Conservation (phyloP, 2,797 vertebrate genomes). For the Ficedula albicollis region DNA sequence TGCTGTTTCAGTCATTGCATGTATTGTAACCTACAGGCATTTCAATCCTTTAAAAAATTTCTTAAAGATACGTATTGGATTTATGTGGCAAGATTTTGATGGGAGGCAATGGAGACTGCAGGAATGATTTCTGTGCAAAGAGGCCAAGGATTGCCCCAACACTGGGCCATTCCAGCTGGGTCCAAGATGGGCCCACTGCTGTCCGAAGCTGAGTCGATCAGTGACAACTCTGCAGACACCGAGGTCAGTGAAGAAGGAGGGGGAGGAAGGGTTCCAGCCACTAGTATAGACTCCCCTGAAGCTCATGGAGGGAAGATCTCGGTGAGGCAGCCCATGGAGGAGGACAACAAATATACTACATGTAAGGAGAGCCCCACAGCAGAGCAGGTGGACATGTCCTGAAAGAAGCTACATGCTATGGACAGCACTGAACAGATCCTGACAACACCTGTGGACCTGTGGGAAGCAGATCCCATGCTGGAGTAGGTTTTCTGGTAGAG, state of each 20-base stretch:
- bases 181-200: not conserved
- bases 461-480: not conserved
- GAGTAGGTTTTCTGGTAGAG: not conserved
- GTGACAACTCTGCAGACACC: accelerated
- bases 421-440: not conserved
- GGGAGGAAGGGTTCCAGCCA: not conserved
- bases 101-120: not conserved
- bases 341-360: not conserved
- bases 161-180: not conserved
- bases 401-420: not conserved
- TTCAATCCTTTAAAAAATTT: not conserved
- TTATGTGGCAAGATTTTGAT: not conserved
- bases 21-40: not conserved
- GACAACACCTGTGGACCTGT: not conserved
- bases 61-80: not conserved
- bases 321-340: not conserved
- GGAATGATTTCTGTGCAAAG: not conserved
- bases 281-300: not conserved
- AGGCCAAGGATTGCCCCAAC: not conserved
- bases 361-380: not conserved
- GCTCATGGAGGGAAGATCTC: not conserved
- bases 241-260: not conserved
- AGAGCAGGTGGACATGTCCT: not conserved
- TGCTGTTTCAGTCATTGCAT: not conserved
- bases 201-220: not conserved